Evolutionary conservation across 2,888 invertebrate species (phyloP).

Genomic region (Hyposoter dolosus): DNA sequence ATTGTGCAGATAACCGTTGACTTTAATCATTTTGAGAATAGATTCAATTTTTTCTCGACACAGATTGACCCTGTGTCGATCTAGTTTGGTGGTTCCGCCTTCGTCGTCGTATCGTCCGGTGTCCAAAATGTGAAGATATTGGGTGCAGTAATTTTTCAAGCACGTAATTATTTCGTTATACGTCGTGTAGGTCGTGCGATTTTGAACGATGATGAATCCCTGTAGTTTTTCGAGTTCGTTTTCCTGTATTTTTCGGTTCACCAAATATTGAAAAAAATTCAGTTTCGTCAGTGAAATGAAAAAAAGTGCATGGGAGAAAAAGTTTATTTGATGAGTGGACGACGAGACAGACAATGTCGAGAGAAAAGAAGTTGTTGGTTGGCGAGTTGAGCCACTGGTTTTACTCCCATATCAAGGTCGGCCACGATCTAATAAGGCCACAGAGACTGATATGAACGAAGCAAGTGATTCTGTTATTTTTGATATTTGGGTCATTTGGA

Average conservation of each 20-base stretch:
- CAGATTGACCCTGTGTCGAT: slow-evolving; percentile 79
- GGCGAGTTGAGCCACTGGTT: slow-evolving; percentile 50
- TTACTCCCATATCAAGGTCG: slow-evolving; percentile 52
- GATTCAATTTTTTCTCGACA: slow-evolving; percentile 78
- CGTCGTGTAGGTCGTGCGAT: slow-evolving; percentile 76
- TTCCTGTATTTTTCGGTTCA: slow-evolving; percentile 78
- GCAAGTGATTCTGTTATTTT: background rate
- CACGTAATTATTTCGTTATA: slow-evolving; percentile 82
- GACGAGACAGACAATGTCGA: background rate
- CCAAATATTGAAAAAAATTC: background rate
- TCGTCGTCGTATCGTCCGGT: slow-evolving; percentile 74
- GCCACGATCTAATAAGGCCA: slow-evolving; percentile 48
- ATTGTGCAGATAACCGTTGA: slow-evolving; percentile 78
- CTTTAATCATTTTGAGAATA: slow-evolving; percentile 78
- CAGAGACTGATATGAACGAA: background rate
- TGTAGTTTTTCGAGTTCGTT: slow-evolving; percentile 82
- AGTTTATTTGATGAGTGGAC: background rate
- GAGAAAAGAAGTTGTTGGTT: slow-evolving; percentile 28
- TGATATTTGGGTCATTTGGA: slow-evolving; percentile 45
- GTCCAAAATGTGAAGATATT: slow-evolving; percentile 83
- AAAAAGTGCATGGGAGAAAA: background rate
- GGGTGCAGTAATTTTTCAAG: slow-evolving; percentile 79
- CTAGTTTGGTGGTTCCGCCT: slow-evolving; percentile 79
- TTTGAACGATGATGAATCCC: slow-evolving; percentile 78
- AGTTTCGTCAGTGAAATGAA: background rate